These are phyloP conservation scores for Otolemur garnettii DNA, from an alignment of 2,113 vertebrate species.

Conservation along the genomic window DNA sequence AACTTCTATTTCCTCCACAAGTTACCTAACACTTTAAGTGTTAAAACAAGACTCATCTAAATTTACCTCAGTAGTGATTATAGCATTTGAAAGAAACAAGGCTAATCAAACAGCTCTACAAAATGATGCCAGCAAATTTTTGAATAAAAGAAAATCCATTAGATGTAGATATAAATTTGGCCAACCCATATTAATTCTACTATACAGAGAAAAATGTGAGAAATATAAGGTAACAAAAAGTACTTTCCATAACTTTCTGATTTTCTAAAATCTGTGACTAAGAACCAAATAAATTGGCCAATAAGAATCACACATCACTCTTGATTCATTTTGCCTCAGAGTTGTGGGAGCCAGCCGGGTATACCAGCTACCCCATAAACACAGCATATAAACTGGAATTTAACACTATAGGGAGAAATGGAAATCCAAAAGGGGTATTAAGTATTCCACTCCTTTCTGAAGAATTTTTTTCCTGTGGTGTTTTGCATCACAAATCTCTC, in stretches of 20 bases:
- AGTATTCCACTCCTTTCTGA: neutral
- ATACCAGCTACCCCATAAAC: neutral
- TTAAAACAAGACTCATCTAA: neutral
- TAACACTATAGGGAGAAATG: neutral
- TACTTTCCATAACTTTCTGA: neutral
- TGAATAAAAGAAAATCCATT: constrained; percentile 8
- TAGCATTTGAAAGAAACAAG: neutral
- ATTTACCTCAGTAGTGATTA: neutral
- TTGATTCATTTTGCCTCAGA: neutral
- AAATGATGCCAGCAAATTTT: neutral
- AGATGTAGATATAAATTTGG: neutral
- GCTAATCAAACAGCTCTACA: neutral
- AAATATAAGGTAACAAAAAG: neutral
- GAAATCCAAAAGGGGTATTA: neutral
- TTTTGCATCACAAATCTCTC: constrained; percentile 3
- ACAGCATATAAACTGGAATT: neutral
- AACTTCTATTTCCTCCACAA: neutral
- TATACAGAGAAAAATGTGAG: neutral
- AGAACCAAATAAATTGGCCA: neutral
- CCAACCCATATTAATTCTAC: neutral
- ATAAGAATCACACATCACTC: neutral
- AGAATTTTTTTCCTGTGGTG: neutral
- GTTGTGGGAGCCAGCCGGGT: neutral
- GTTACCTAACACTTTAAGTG: neutral
- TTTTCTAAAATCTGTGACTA: constrained; percentile 44